A percentile compares a stretch with the other conserved stretches of the same genome.
These are phyloP conservation scores for Microcebus lehilahytsara DNA, from an alignment of 2,113 vertebrate species.

Conservation along the genomic window DNA sequence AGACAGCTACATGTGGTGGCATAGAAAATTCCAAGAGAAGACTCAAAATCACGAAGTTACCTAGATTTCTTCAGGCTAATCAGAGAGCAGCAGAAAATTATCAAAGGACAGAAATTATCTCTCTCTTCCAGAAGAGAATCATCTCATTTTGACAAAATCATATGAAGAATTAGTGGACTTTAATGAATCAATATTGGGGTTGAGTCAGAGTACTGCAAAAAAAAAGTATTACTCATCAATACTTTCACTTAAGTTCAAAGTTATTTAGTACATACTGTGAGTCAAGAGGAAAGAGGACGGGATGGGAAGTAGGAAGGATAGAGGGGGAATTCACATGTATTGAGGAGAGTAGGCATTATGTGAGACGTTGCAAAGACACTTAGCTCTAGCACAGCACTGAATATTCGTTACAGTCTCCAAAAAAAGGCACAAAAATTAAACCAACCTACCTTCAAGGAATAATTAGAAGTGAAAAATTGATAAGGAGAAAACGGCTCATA, in stretches of 20 bases:
- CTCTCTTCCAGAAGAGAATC: not conserved
- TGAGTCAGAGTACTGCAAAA: not conserved
- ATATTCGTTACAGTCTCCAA: slow-evolving; percentile 29
- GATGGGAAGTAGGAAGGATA: not conserved
- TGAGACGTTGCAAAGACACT: not conserved
- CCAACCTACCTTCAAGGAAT: slow-evolving; percentile 60
- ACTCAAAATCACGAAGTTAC: not conserved
- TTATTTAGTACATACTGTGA: not conserved
- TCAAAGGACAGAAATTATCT: not conserved
- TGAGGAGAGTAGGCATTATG: not conserved
- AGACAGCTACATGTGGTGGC: not conserved
- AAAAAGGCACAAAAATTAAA: slow-evolving; percentile 67
- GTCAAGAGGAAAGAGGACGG: not conserved
- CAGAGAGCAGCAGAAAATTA: not conserved
- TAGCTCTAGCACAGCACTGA: not conserved
- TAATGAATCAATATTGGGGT: not conserved
- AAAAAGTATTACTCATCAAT: not conserved
- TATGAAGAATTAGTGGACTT: not conserved
- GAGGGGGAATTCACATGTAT: not conserved
- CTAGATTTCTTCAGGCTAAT: not conserved
- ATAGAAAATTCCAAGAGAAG: not conserved
- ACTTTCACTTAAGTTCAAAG: not conserved
- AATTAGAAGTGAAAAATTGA: slow-evolving; percentile 68
- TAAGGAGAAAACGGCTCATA: slow-evolving; percentile 59
- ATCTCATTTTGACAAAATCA: not conserved